Base-by-base conservation (phyloP, 2,113 vertebrate species). In the Pygoscelis antarcticus region DNA sequence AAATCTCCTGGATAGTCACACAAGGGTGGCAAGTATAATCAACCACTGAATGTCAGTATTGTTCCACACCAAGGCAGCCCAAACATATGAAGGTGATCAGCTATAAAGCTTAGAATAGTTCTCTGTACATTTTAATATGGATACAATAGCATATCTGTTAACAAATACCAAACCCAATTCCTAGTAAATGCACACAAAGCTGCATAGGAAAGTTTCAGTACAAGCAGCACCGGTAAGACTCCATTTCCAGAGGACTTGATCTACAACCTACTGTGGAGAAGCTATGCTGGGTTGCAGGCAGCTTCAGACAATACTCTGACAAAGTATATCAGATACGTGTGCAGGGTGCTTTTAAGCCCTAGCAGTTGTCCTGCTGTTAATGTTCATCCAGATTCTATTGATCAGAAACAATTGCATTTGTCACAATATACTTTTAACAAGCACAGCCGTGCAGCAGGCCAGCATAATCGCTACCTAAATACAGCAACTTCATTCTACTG, bases 11-110 rank as follows among this genome's bases (percentile, higher is more conserved):
- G 81, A 90, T 1, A 87, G 91, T 66, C 84, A 74, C 75, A 95
- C 46, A 90, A 7, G 0, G 0, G 87, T 22, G 38, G 40, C 54
- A 87, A 94, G 40, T 62, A 65, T 91, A 95, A 91, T 91, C 70
- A 96, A 94, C 66, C 81, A 88, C 75, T 96, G 94, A 97, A 97
- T 95, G 84, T 96, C 91, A 93, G 89, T 90, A 91, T 91, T 97
- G 96, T 97, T 96, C 47, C 7, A 68, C n/a, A 47, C n/a, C 82
- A 88, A 2, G 12, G 75, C 74, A 62, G 84, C 40, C 74, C 70
- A 55, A 62, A 80, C 22, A 52, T 87, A 93, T 13, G 38, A 95
- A 96, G 83, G 86, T 72, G 84, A 95, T 95, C 87, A 88, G 84
- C 84, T 90, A 51, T 42, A 77, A 91, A 93, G 82, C 91, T 96